Evolutionary conservation across 2,797 vertebrate species (phyloP).

Genomic region (Orestias chungarensis): DNA sequence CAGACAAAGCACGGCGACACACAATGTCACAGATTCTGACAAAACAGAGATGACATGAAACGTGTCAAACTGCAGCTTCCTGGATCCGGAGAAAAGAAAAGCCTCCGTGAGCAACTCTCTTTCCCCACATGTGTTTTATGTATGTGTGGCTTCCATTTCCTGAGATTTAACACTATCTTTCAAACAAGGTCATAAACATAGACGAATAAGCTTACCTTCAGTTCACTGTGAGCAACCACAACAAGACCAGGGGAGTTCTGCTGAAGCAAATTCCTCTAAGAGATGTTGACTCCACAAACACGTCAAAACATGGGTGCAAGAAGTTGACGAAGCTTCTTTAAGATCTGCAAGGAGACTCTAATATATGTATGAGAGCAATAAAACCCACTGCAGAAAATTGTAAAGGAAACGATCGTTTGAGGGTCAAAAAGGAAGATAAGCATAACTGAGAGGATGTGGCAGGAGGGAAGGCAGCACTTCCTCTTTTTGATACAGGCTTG

Average conservation of each 20-base stretch:
- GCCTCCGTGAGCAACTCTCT: conserved; percentile 30
- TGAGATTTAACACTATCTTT: conserved; percentile 66
- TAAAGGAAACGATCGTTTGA: conserved; percentile 38
- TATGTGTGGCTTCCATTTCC: conserved; percentile 62
- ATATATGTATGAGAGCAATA: conserved; percentile 29
- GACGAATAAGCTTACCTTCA: conserved; percentile 73
- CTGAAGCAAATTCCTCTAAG: conserved; percentile 46
- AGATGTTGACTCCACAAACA: conserved; percentile 36
- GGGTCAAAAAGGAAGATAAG: conserved; percentile 46
- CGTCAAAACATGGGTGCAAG: conserved; percentile 42
- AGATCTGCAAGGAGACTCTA: conserved; percentile 22
- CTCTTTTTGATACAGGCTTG: conserved; percentile 56
- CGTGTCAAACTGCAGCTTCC: conserved; percentile 50
- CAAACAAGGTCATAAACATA: conserved; percentile 61
- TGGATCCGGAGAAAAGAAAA: conserved; percentile 38
- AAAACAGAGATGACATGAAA: conserved; percentile 49
- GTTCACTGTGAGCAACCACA: conserved; percentile 24
- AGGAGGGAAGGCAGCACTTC: conserved; percentile 65
- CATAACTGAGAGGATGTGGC: conserved; percentile 65
- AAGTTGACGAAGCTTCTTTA: conserved; percentile 30
- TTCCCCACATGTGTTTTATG: conserved; percentile 39
- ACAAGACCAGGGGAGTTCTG: conserved; percentile 39
- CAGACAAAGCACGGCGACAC: conserved; percentile 39
- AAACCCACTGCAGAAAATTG: conserved; percentile 23
- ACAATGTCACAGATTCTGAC: conserved; percentile 32